These are phyloP conservation scores for Lampris megalopsis DNA, from an alignment of 2,113 vertebrate genomes.

Conservation along the genomic window DNA sequence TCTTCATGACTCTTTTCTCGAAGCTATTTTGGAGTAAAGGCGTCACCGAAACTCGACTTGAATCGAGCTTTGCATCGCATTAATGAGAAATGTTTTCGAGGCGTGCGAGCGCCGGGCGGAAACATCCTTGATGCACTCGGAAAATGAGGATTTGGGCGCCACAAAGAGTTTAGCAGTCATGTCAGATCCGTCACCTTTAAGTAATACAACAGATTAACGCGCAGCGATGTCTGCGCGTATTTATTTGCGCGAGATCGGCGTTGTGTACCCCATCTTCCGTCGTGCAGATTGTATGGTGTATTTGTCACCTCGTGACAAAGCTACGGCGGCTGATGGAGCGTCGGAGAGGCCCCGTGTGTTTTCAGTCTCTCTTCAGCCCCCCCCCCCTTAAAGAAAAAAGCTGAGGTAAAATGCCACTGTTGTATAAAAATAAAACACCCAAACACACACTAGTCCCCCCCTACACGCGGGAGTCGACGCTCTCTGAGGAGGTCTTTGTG, in stretches of 20 bases:
- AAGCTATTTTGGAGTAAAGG: conserved; percentile 45
- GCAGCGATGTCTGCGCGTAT: conserved; percentile 46
- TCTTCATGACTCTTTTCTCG: conserved; percentile 9
- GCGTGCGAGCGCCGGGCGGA: conserved; percentile 27
- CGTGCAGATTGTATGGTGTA: conserved; percentile 34
- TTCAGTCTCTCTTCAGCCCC: conserved; percentile 34
- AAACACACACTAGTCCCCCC: conserved; percentile 48
- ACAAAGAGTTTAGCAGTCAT: conserved; percentile 53
- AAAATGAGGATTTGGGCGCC: conserved; percentile 53
- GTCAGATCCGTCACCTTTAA: conserved; percentile 69
- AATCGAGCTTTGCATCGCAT: conserved; percentile 69
- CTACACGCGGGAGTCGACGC: conserved; percentile 54
- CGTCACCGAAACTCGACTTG: conserved; percentile 31
- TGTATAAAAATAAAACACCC: conserved; percentile 64
- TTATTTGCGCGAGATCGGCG: conserved; percentile 55
- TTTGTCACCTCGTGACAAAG: conserved; percentile 53
- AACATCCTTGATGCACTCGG: conserved; percentile 30
- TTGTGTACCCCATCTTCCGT: conserved; percentile 51
- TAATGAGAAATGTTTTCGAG: conserved; percentile 43
- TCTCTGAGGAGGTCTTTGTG: conserved; percentile 67
- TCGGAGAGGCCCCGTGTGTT: conserved; percentile 40
- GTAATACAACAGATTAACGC: conserved; percentile 66
- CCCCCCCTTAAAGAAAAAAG: conserved; percentile 30
- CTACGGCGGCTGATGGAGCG: conserved; percentile 41
- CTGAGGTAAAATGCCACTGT: conserved; percentile 17